phyloP scores from a whole-genome alignment of 2,888 invertebrate genomes.

The Drosophila prostipennis region DNA sequence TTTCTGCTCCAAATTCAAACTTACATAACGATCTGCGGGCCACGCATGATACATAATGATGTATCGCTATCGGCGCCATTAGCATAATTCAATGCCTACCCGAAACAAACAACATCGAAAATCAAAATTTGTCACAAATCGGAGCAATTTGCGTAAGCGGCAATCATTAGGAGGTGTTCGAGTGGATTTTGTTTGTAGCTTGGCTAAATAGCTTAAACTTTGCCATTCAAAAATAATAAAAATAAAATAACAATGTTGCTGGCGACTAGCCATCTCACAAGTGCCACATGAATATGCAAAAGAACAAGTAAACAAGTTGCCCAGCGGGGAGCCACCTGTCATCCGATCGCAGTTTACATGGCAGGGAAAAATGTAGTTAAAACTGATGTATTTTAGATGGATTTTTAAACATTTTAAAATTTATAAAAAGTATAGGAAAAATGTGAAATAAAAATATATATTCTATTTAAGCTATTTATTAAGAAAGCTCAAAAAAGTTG shows the following conservation, averaged over 20 bases:
- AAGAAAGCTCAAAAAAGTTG: too few relatives aligned
- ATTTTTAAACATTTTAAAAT: not conserved
- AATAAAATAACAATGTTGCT: constrained; percentile 20
- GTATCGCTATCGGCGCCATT: constrained; percentile 61
- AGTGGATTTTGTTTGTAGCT: constrained; percentile 1
- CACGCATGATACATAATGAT: constrained; percentile 55
- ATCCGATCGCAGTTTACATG: not conserved
- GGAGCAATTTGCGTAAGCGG: constrained; percentile 48
- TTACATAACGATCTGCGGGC: constrained; percentile 50
- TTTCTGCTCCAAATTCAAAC: constrained; percentile 61
- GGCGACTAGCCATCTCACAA: constrained; percentile 10
- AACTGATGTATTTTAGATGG: not conserved
- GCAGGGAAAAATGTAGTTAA: not conserved
- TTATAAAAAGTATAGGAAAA: not conserved
- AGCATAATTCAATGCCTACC: constrained; percentile 72
- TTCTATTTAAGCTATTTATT: too few relatives aligned
- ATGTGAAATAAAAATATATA: not conserved
- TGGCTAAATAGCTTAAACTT: constrained; percentile 57
- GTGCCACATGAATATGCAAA: constrained; percentile 38
- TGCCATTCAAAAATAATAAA: constrained; percentile 58
- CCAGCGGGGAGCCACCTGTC: constrained; percentile 6
- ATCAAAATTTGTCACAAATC: constrained; percentile 54
- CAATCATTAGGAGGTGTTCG: constrained; percentile 14
- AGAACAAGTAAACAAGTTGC: constrained; percentile 39
- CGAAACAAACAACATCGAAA: constrained; percentile 31